Evolutionary conservation across 2,888 invertebrate genomes (phyloP).

Genomic region (Drosophila kuntzei): DNA sequence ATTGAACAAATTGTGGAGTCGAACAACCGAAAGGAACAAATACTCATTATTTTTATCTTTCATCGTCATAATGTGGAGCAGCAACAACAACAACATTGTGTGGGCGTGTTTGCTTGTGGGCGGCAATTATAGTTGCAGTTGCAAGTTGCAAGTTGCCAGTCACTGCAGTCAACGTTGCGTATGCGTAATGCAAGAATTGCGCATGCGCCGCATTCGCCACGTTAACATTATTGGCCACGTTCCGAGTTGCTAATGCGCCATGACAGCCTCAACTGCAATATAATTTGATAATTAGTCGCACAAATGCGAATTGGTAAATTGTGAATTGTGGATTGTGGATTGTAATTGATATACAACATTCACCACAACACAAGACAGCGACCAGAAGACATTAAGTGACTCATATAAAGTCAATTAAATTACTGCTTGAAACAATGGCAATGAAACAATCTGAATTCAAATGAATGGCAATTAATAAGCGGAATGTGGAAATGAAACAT

Average conservation of each 20-base stretch:
- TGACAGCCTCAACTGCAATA: slow-evolving; percentile 59
- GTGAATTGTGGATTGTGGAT: slow-evolving; percentile 31
- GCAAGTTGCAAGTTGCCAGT: slow-evolving; percentile 46
- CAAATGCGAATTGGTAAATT: slow-evolving; percentile 45
- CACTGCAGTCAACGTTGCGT: slow-evolving; percentile 44
- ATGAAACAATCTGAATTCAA: background rate
- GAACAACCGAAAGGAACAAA: slow-evolving; percentile 22
- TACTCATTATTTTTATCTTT: slow-evolving; percentile 56
- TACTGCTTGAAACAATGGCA: background rate
- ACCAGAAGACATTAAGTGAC: background rate
- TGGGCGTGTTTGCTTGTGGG: slow-evolving; percentile 35
- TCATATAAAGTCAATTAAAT: background rate
- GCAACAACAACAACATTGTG: slow-evolving; percentile 11
- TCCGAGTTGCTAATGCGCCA: slow-evolving; percentile 52
- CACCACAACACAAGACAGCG: slow-evolving; percentile 7
- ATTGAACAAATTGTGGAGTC: slow-evolving; percentile 55
- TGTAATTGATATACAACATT: slow-evolving; percentile 34
- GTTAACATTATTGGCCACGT: slow-evolving; percentile 21
- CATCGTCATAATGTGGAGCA: slow-evolving; percentile 41
- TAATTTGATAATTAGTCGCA: slow-evolving; percentile 73
- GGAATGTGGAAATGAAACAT: background rate
- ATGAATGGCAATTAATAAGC: background rate
- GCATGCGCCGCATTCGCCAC: slow-evolving; percentile 61
- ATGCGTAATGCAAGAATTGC: slow-evolving; percentile 73
- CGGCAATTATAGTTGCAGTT: slow-evolving; percentile 56